A percentile compares a stretch with the other conserved stretches of the same genome.
phyloP scores from a whole-genome alignment of 2,797 vertebrate genomes.

The Pipistrellus pipistrellus region DNA sequence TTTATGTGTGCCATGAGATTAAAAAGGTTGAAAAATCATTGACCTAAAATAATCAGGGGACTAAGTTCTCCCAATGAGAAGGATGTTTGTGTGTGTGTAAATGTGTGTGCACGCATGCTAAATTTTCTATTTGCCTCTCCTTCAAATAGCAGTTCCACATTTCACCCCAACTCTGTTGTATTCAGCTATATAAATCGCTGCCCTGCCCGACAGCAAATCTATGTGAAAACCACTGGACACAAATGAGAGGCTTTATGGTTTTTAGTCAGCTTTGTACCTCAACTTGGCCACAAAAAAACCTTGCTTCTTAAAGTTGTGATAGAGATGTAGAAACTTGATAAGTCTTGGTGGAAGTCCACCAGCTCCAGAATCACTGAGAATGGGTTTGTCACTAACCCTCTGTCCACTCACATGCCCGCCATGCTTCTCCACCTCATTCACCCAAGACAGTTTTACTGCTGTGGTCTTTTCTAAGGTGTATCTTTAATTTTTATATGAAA shows the following conservation, averaged over 20 bases:
- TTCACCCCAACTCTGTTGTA: not conserved
- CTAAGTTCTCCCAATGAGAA: not conserved
- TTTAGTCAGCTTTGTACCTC: not conserved
- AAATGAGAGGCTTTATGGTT: not conserved
- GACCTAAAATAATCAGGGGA: not conserved
- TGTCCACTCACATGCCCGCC: not conserved
- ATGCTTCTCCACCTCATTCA: not conserved
- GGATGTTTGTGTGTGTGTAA: accelerated
- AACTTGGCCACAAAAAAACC: not conserved
- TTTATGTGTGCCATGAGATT: too few species aligned
- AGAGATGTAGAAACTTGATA: too few species aligned
- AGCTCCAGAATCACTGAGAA: too few species aligned
- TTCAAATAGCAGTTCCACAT: not conserved
- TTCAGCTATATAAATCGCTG: not conserved
- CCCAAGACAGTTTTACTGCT: too few species aligned
- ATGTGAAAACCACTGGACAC: not conserved
- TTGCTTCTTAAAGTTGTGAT: not conserved
- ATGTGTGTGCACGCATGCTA: too few species aligned
- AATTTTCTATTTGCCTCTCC: not conserved
- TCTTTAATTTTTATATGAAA: not conserved
- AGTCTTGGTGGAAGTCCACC: not conserved
- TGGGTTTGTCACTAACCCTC: not conserved
- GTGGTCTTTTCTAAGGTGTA: not conserved
- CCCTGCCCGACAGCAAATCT: not conserved
- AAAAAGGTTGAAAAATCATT: too few species aligned